Base-by-base conservation (phyloP, 1,140 invertebrate genomes). In the Ceratina australensis region DNA sequence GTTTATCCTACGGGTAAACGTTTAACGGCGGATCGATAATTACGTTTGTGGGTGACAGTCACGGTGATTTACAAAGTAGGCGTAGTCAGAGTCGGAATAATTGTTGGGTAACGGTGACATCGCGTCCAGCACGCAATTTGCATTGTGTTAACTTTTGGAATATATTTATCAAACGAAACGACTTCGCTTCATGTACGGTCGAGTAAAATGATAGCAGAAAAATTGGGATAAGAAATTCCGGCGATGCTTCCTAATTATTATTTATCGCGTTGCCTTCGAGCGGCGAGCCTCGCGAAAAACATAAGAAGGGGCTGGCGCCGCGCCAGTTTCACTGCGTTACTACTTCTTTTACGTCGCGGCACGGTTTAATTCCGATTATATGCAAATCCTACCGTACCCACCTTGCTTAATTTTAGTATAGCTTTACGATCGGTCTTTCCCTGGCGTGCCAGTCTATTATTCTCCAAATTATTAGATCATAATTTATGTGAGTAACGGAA, bases 321-420 rank as follows among this genome's bases (percentile, higher is more conserved):
- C 16, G 60, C 71, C 79, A 63, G 4, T n/a, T 4, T 52, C n/a
- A 22, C 16, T 7, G 13, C 50, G 26, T 24, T 26, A 5, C 15
- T 20, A 24, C 52, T 74, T 67, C 57, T 72, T 26, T 75, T 50
- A 26, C 49, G 15, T n/a, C 56, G 50, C 5, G 22, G 72, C n/a
- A 42, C 61, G 72, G 8, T 79, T 79, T 83, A 83, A 83, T 75
- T 13, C 47, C 52, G 73, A 83, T 83, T 83, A 79, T 72, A 79
- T 76, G 77, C 56, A 72, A 79, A 69, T 78, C 59, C 16, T 13
- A 73, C 42, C 71, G 52, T 57, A 66, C 75, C 66, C 60, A 28
- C 8, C 3, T 57, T 28, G 22, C 73, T 83, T 80, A 83, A 83
- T 83, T 84, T 72, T 75, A 72, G 57, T 20, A 59, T 28, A 74